A percentile compares a stretch with the other conserved stretches of the same genome.
These are phyloP conservation scores for Rhagoletis pomonella DNA, from an alignment of 1,140 invertebrate species.

Conservation along the genomic window DNA sequence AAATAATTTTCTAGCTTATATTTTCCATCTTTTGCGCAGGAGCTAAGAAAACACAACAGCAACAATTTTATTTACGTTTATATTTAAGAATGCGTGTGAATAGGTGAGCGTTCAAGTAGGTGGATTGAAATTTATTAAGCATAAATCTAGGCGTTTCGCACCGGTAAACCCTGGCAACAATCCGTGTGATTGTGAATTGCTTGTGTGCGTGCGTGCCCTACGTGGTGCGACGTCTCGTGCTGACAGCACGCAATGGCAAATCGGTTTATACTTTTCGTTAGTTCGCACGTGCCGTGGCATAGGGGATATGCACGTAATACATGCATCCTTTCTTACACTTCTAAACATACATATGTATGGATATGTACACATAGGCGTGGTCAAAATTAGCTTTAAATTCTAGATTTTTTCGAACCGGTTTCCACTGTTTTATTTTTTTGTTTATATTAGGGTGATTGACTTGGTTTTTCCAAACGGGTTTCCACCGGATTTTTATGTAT, in stretches of 20 bases:
- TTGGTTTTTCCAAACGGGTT: too few species aligned
- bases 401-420: too few species aligned
- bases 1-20: background rate
- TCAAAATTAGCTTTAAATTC: too few species aligned
- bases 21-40: too few species aligned
- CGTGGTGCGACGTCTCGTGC: background rate
- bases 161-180: background rate
- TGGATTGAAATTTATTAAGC: slow-evolving; percentile 49
- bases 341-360: too few species aligned
- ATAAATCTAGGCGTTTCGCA: slow-evolving; percentile 28
- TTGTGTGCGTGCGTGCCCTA: background rate
- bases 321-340: too few species aligned
- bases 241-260: background rate
- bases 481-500: too few species aligned
- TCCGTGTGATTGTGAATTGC: background rate
- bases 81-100: background rate
- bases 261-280: background rate
- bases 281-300: background rate
- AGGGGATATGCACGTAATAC: too few species aligned
- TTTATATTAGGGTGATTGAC: too few species aligned
- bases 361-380: too few species aligned
- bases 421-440: too few species aligned
- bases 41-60: too few species aligned
- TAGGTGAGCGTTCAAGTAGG: background rate
- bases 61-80: background rate